phyloP scores from a whole-genome alignment of 1,140 invertebrate genomes.

The Matsumurasca onukii region DNA sequence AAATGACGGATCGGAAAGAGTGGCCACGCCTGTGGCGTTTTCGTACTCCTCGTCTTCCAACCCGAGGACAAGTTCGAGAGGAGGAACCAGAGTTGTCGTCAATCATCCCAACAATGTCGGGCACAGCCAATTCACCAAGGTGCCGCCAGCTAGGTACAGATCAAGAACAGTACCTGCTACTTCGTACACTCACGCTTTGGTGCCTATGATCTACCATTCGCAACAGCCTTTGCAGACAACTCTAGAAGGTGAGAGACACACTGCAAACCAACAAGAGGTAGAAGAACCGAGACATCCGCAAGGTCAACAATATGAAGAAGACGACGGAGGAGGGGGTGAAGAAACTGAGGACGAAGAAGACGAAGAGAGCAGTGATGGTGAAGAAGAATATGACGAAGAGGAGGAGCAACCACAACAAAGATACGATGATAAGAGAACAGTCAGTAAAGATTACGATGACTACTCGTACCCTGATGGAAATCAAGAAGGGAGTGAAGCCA shows the following conservation, averaged over 20 bases:
- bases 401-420: background rate
- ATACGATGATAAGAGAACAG: constrained; percentile 14
- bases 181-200: background rate
- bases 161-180: background rate
- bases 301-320: background rate
- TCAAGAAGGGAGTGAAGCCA: constrained; percentile 10
- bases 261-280: background rate
- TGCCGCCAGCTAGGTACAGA: background rate
- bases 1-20: constrained; percentile 1
- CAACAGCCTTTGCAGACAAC: background rate
- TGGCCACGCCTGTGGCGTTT: constrained; percentile 29
- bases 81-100: background rate
- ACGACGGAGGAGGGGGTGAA: background rate
- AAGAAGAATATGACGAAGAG: constrained; percentile 16
- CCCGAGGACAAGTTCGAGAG: background rate
- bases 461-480: background rate
- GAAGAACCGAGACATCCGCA: background rate
- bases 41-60: constrained; percentile 33
- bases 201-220: background rate
- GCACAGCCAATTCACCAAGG: too few relatives aligned
- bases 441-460: background rate
- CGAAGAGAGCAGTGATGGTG: background rate
- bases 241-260: background rate
- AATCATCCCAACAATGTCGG: background rate
- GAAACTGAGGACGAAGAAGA: constrained; percentile 7